These are phyloP conservation scores for Pelobates fuscus DNA, from an alignment of 2,113 vertebrate genomes.

Conservation along the genomic window DNA sequence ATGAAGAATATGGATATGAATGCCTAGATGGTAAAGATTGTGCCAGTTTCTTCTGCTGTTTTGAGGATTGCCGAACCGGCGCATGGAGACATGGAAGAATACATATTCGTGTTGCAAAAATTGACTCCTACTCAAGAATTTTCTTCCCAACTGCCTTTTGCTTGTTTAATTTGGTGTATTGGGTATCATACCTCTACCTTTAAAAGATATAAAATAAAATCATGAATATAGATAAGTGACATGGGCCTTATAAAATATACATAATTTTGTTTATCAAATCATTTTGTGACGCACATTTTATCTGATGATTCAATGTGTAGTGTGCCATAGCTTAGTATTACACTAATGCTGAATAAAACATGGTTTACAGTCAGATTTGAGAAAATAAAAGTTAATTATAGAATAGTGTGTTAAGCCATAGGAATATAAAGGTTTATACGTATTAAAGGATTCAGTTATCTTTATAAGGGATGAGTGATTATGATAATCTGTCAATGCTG, in stretches of 20 bases:
- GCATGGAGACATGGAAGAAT: constrained; percentile 95
- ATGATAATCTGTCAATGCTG: background rate
- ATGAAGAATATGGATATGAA: constrained; percentile 96
- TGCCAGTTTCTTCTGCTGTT: constrained; percentile 98
- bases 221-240: constrained; percentile 47
- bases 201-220: constrained; percentile 59
- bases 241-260: constrained; percentile 58
- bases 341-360: too few relatives aligned
- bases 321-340: constrained; percentile 37
- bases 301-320: constrained; percentile 5
- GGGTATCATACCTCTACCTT: constrained; percentile 98
- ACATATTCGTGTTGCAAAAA: constrained; percentile 96
- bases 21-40: constrained; percentile 99
- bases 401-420: background rate
- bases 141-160: constrained; percentile 97
- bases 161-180: constrained; percentile 97
- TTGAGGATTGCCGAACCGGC: constrained; percentile 95
- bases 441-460: background rate
- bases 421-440: background rate
- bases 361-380: too few relatives aligned
- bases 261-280: constrained; percentile 4
- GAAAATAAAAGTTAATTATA: background rate
- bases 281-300: constrained; percentile 9
- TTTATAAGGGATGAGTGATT: background rate
- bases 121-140: constrained; percentile 97